Conservation (phyloP, 2,797 vertebrate species). For the Catostomus latipinnis region DNA sequence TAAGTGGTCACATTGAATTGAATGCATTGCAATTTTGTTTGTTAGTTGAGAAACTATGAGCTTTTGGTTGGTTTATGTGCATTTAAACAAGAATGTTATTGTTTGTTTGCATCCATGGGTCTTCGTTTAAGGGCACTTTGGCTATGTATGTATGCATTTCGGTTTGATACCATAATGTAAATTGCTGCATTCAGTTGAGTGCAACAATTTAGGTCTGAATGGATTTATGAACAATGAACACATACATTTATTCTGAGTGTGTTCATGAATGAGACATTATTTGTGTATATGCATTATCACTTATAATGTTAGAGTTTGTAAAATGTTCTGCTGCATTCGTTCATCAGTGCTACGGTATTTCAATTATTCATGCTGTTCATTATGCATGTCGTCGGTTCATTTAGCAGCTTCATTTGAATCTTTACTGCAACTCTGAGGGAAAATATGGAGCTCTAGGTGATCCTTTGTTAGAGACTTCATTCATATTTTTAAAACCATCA, state of each 20-base stretch:
- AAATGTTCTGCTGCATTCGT: slow-evolving; percentile 38
- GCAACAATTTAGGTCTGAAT: background rate
- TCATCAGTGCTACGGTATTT: slow-evolving; percentile 44
- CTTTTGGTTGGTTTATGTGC: background rate
- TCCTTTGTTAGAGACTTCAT: slow-evolving; percentile 3
- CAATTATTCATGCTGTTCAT: slow-evolving; percentile 65
- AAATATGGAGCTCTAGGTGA: background rate
- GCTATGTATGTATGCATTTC: background rate
- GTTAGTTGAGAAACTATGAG: too few relatives aligned
- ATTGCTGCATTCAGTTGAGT: background rate
- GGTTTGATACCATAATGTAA: background rate
- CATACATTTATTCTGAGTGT: background rate
- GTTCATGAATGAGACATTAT: background rate
- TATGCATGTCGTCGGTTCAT: slow-evolving; percentile 58
- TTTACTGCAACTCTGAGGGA: slow-evolving; percentile 36
- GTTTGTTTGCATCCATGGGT: background rate
- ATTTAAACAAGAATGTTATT: background rate
- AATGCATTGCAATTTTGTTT: too few relatives aligned
- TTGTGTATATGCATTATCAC: slow-evolving; percentile 11
- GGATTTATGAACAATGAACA: background rate
- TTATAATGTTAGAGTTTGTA: slow-evolving; percentile 25
- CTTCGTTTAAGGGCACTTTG: background rate
- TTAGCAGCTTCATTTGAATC: slow-evolving; percentile 62
- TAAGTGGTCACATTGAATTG: too few relatives aligned
- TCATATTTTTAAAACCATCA: background rate